These are phyloP conservation scores for Ecdyonurus torrentis DNA, from an alignment of 2,888 invertebrate genomes.

Conservation along the genomic window DNA sequence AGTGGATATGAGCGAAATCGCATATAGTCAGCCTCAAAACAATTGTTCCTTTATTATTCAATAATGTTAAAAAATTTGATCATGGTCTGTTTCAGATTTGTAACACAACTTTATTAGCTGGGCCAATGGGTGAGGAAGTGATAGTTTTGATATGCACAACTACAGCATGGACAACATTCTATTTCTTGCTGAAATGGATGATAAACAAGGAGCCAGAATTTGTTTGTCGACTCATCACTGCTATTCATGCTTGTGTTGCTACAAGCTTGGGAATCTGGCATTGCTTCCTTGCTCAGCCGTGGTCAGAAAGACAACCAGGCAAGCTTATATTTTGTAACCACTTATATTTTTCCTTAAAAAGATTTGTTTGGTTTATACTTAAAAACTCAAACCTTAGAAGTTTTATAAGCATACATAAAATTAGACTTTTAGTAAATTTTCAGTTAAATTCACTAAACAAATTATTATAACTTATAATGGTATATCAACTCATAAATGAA, in stretches of 20 bases:
- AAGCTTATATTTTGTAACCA: conserved; percentile 4
- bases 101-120: background rate
- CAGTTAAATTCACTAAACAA: too few species aligned
- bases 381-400: too few species aligned
- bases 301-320: conserved; percentile 14
- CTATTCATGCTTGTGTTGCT: conserved; percentile 13
- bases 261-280: conserved; percentile 9
- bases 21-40: too few species aligned
- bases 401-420: too few species aligned
- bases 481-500: too few species aligned
- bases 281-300: conserved; percentile 11
- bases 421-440: too few species aligned
- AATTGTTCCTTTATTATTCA: too few species aligned
- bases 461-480: too few species aligned
- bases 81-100: background rate
- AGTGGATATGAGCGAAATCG: too few species aligned
- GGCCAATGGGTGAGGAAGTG: background rate
- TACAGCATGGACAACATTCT: conserved; percentile 11
- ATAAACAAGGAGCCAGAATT: conserved; percentile 13
- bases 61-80: too few species aligned
- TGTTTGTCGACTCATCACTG: conserved; percentile 13
- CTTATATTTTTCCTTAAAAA: too few species aligned
- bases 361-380: too few species aligned
- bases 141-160: background rate
- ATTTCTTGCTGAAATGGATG: conserved; percentile 10